Evolutionary conservation across 2,113 vertebrate genomes (phyloP), one percentile per base, ranked within the genome.

Genomic region (Romanogobio albipinnatus): DNA sequence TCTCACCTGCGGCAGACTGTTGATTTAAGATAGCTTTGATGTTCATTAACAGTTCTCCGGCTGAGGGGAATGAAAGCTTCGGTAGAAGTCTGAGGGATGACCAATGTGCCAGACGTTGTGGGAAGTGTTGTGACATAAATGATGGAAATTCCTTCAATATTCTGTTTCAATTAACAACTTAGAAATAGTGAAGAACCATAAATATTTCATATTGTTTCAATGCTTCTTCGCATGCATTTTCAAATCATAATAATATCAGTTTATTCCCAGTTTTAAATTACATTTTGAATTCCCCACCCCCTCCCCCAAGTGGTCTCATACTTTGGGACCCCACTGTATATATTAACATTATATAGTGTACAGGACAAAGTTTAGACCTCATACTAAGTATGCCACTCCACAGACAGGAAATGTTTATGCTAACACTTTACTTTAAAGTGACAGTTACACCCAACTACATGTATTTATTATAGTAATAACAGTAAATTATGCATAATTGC

Each of bases 1-100:
- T 92, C 92, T 89, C 88, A 93, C 92, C 90, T 90, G 87, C 87
- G 86, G 82, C 51, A 80, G 91, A 94, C 92, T 87, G 89, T 94
- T 95, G 93, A 94, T 95, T 92, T 94, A 93, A 91, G 93, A 89
- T 83, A 92, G 87, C 91, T 94, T 94, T 93, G 94, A 95, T 95
- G 93, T 95, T 95, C 93, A 94, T 94, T 93, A 95, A 92, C 93
- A 94, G 95, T 92, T 91, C 77, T 89, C 86, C 90, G 93, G 22
- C 91, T 92, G 92, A 90, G 93, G 93, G 92, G 93, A 94, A 93
- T 92, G 91, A 93, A 93, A 94, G 92, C 91, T 95, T 95, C 92
- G 75, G 87, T 73, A 87, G 87, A 91, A 89, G 88, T 90, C 95
- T 94, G 95, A 93, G 92, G 66, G 75, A 64, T 39, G 56, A 58